Evolutionary conservation across 2,888 invertebrate species (phyloP).

Genomic region (Drosophila merina): DNA sequence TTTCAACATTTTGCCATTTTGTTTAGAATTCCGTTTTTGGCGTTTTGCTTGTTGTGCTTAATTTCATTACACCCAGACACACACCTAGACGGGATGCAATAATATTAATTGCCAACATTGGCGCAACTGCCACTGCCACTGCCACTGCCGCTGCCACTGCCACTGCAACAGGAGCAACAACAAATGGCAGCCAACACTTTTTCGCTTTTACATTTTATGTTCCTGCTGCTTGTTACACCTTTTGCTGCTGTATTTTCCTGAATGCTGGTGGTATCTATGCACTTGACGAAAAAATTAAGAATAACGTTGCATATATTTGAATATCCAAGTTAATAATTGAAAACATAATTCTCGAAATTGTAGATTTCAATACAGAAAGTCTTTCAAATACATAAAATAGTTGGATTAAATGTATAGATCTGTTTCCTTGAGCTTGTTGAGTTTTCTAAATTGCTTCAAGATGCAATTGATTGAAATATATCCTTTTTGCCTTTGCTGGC

Average conservation of each 20-base stretch:
- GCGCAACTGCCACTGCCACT: slow-evolving; percentile 63
- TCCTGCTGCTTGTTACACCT: slow-evolving; percentile 62
- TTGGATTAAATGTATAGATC: neutral
- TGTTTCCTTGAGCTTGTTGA: neutral
- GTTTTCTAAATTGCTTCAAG: neutral
- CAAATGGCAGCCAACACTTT: slow-evolving; percentile 58
- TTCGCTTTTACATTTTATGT: slow-evolving; percentile 73
- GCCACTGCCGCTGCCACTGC: slow-evolving; percentile 50
- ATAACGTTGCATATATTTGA: neutral
- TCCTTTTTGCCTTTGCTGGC: neutral
- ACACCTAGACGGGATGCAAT: slow-evolving; percentile 65
- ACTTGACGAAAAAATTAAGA: slow-evolving; percentile 4
- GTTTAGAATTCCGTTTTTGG: slow-evolving; percentile 70
- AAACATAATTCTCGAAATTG: neutral
- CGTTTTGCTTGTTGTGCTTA: slow-evolving; percentile 68
- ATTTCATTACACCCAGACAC: slow-evolving; percentile 64
- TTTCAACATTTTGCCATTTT: slow-evolving; percentile 53
- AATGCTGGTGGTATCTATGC: slow-evolving; percentile 16
- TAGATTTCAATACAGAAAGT: neutral
- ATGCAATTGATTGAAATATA: neutral
- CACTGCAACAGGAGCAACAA: slow-evolving; percentile 36
- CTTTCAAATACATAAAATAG: neutral
- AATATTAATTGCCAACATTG: slow-evolving; percentile 78
- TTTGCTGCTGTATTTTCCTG: slow-evolving; percentile 51
- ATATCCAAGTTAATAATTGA: neutral